Base-by-base conservation (phyloP, 2,888 invertebrate genomes). In the Steromphala cineraria region DNA sequence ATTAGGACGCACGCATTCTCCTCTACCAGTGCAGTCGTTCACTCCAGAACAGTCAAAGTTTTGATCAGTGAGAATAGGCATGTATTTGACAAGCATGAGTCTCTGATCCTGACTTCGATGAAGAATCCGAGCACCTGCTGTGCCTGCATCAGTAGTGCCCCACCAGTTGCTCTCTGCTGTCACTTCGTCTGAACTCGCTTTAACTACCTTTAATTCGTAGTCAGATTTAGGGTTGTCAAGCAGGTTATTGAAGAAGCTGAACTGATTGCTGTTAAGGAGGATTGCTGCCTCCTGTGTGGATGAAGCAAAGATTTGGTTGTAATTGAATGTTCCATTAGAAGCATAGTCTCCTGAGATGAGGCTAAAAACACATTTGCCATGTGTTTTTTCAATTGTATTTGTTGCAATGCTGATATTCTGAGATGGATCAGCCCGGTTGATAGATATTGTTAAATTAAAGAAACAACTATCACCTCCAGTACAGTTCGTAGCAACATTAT, bases 141-240 rank as follows among this genome's bases (percentile, higher is more conserved):
- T 17, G 17, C 53, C 28, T 13, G 28, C 10, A 21, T 82, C 67
- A 0, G 79, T 52, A 79, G 75, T 82, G n/a, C 85, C 85, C 85
- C 85, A 85, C 85, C 85, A 85, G 55, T 85, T 85, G 15, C 81
- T 55, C 19, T 78, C 52, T 0, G 80, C 82, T 53, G 76, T 78
- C 3, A 85, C 36, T 19, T 56, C 67, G 2, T 74, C 79, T 28
- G 46, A 67, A 46, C 82, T 82, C 79, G 75, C 46, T 17, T 19
- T 28, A 13, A 79, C 56, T 3, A 82, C 80, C n/a, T 81, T 75
- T 2, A 85, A 24, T 80, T 85, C 83, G 56, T 80, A 83, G 5
- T 76, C 24, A 19, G 85, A 71, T 10, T 5, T 19, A 5, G 85
- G 83, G 55, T 84, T 83, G 21, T 85, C 84, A 55, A 84, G 81